phyloP scores from a whole-genome alignment of 2,113 vertebrate species.

The Motacilla alba region DNA sequence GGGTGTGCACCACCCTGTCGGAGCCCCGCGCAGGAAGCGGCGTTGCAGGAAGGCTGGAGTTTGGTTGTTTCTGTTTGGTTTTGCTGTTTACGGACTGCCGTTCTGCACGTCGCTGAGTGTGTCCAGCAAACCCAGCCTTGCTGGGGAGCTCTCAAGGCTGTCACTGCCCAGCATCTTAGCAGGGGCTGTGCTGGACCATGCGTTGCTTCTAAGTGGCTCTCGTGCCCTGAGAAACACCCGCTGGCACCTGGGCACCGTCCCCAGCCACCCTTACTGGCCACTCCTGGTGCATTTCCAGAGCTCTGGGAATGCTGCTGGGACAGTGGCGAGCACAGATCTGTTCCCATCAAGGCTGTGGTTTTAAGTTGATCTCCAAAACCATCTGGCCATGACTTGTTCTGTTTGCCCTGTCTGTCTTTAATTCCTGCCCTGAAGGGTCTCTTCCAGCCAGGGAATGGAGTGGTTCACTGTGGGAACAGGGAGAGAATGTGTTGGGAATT shows the following conservation, averaged over 20 bases:
- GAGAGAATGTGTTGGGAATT: background rate
- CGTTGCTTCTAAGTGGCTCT: background rate
- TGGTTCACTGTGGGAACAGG: background rate
- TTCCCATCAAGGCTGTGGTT: background rate
- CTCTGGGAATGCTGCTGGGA: background rate
- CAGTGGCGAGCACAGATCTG: fast-evolving
- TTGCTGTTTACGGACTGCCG: background rate
- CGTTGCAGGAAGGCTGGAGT: background rate
- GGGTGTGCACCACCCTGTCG: background rate
- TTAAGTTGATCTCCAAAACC: background rate
- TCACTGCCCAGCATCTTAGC: background rate
- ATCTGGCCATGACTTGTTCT: background rate
- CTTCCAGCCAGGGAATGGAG: background rate
- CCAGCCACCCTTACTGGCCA: background rate
- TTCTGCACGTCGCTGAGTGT: background rate
- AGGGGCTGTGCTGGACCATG: background rate
- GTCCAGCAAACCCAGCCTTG: fast-evolving
- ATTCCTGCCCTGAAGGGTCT: background rate
- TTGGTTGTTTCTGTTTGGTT: background rate
- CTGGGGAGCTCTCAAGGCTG: background rate
- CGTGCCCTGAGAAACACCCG: background rate
- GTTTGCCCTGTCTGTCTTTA: background rate
- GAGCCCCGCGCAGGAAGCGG: background rate
- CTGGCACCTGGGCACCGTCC: background rate
- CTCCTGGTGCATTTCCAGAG: background rate